Evolutionary conservation across 2,888 invertebrate genomes (phyloP), one percentile per base, ranked within the genome.

Genomic region (Taenaris catops): DNA sequence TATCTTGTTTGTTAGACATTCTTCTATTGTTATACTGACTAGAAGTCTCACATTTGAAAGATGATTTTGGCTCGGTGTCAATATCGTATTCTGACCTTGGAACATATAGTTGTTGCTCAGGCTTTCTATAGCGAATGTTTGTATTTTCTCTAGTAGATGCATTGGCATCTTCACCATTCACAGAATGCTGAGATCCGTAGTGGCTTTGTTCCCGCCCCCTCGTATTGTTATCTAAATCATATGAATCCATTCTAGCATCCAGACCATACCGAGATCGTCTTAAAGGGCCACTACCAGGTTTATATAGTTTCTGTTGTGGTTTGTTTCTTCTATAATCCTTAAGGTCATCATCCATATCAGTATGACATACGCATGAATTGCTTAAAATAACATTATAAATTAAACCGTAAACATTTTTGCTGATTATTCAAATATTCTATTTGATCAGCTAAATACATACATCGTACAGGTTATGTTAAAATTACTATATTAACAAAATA

Each of bases 251-350:
- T 67, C 90, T 84, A 44, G 62, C 87, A 49, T 91, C 91, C 41
- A 81, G 67, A 63, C 83, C 86, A 72, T 88, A 88, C 54, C 89
- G 89, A 47, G 92, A 89, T 72, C 92, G 91, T 62, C 91, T 88
- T 48, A 93, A 75, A 47, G 92, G 92, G 47, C 93, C 93, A 86
- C 93, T 93, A 53, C 93, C 93, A 64, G 93, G 93, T 67, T 90
- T 91, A 60, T 94, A 94, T 46, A 93, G 81, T 73, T 89, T 89
- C 75, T 91, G 90, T 62, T 90, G 91, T 56, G 91, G 92, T 76
- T 91, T 91, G 67, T 89, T 89, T 71, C 87, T 89, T 84, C 78
- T 87, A 53, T 80, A 87, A 51, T 89, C 88, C 67, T 83, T 89
- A 63, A 59, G 87, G 57, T 83, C 86, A 84, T 83, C 84, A 83